Evolutionary conservation across 2,113 vertebrate species (phyloP).

Genomic region (Pelvicachromis taeniatus): DNA sequence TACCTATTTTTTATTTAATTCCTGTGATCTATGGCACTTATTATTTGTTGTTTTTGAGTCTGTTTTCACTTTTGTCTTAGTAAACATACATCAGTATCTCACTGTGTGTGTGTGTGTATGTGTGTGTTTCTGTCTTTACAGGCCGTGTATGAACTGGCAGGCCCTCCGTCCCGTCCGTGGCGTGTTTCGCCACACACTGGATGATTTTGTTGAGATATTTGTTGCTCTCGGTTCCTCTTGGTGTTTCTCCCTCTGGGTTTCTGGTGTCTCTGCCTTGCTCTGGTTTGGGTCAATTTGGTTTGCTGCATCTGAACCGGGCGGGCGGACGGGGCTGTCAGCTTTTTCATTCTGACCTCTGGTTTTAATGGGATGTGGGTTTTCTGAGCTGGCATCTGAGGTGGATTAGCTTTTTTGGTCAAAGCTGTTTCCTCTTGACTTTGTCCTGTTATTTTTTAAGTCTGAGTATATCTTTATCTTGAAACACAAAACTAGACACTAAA

Average conservation of each 20-base stretch:
- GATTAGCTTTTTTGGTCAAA: neutral
- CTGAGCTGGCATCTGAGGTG: neutral
- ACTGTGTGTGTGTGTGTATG: neutral
- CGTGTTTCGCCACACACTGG: neutral
- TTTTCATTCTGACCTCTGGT: conserved; percentile 10
- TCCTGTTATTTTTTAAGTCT: neutral
- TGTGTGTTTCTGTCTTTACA: conserved; percentile 43
- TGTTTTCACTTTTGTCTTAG: neutral
- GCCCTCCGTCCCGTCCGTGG: neutral
- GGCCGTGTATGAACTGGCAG: conserved; percentile 46
- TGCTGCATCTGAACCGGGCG: neutral
- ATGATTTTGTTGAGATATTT: neutral
- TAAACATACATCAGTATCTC: neutral
- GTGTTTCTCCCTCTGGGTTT: neutral
- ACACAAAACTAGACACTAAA: neutral
- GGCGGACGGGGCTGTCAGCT: neutral
- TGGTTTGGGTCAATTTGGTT: conserved; percentile 22
- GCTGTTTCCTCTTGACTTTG: neutral
- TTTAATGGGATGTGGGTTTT: neutral
- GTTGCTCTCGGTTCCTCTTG: neutral
- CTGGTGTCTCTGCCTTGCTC: neutral
- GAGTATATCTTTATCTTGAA: neutral
- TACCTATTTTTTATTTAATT: neutral
- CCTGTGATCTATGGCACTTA: neutral
- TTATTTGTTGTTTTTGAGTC: neutral